phyloP scores from a whole-genome alignment of 2,113 vertebrate genomes.

The Etia nguti region DNA sequence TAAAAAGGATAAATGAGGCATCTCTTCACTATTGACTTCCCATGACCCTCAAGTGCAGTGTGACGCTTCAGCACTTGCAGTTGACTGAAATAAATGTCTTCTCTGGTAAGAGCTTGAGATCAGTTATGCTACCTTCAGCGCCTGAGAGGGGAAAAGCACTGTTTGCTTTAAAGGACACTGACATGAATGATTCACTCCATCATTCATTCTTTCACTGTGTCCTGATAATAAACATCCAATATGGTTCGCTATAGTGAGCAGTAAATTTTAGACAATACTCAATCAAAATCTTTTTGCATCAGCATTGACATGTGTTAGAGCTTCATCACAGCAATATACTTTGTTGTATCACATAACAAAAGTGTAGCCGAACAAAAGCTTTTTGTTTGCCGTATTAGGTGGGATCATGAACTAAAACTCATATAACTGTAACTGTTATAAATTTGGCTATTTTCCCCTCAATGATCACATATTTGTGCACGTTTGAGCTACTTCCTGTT shows the following conservation, averaged over 20 bases:
- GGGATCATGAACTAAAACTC: not conserved
- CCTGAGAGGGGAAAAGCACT: not conserved
- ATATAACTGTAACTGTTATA: not conserved
- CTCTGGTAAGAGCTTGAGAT: not conserved
- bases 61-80: not conserved
- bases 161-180: slow-evolving; percentile 10
- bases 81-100: slow-evolving; percentile 38
- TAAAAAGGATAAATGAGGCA: slow-evolving; percentile 54
- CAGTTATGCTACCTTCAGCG: not conserved
- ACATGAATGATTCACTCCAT: not conserved
- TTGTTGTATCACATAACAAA: not conserved
- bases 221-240: not conserved
- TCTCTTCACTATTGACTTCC: slow-evolving; percentile 18
- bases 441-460: not conserved
- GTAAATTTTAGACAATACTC: not conserved
- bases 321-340: not conserved
- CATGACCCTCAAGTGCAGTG: slow-evolving; percentile 23
- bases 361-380: not conserved
- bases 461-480: not conserved
- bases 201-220: not conserved
- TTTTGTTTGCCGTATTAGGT: not conserved
- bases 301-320: not conserved
- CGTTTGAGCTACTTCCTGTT: not conserved
- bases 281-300: not conserved
- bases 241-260: not conserved